phyloP scores from a whole-genome alignment of 2,113 vertebrate species.

The Columba livia region DNA sequence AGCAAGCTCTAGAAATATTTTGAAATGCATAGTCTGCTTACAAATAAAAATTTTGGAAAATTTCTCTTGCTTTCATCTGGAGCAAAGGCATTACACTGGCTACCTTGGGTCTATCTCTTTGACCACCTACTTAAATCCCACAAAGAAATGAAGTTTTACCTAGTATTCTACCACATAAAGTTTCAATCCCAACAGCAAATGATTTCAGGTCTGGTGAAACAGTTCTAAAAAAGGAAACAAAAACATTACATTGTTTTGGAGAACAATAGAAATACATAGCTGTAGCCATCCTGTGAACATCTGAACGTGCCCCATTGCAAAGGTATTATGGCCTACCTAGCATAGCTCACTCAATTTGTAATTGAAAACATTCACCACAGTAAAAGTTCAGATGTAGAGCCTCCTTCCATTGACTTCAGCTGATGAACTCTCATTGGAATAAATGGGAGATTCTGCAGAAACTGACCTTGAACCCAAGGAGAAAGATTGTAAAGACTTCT shows the following conservation, averaged over 20 bases:
- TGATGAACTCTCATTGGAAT: neutral
- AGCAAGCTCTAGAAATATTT: neutral
- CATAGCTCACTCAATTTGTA: neutral
- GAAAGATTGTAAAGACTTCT: neutral
- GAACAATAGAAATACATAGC: neutral
- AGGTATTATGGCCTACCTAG: neutral
- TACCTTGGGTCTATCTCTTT: neutral
- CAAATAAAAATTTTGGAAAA: neutral
- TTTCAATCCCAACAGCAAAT: conserved; percentile 84
- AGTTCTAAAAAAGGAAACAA: conserved; percentile 72
- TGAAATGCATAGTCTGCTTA: neutral
- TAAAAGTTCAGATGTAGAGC: neutral
- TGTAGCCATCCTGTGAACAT: neutral
- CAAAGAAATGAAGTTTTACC: conserved; percentile 68
- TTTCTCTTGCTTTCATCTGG: neutral
- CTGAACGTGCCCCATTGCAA: neutral
- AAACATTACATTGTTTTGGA: neutral
- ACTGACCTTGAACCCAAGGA: neutral
- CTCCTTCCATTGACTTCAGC: neutral
- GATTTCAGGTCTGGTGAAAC: conserved; percentile 86
- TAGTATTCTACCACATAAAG: conserved; percentile 79
- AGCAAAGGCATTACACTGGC: neutral
- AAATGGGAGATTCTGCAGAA: neutral
- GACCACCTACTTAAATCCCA: neutral
- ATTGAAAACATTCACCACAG: neutral